These are phyloP conservation scores for Stenotaenia linearis DNA, from an alignment of 2,888 invertebrate species.

Conservation along the genomic window DNA sequence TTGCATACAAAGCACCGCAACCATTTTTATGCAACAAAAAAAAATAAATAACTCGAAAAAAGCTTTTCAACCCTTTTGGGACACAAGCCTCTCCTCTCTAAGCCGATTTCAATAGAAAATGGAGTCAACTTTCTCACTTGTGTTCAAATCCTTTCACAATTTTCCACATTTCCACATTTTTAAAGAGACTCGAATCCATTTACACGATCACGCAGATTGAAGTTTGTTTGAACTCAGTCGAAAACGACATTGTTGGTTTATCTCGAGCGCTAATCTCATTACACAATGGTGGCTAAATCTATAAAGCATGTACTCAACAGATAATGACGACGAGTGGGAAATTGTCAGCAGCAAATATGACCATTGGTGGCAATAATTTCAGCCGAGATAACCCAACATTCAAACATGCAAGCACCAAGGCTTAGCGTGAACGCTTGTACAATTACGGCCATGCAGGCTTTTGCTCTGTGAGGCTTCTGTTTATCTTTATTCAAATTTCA, in stretches of 20 bases:
- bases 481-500: not conserved
- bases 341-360: not conserved
- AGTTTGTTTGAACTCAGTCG: not conserved
- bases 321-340: conserved; percentile 9
- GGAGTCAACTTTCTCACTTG: too few relatives aligned
- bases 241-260: not conserved
- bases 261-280: not conserved
- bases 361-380: not conserved
- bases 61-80: too few relatives aligned
- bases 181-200: too few relatives aligned
- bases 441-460: not conserved
- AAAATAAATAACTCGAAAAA: too few relatives aligned
- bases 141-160: too few relatives aligned
- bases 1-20: too few relatives aligned
- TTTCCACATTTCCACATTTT: too few relatives aligned
- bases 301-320: not conserved
- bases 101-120: too few relatives aligned
- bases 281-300: not conserved
- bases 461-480: not conserved
- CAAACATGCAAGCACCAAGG: not conserved
- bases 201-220: too few relatives aligned
- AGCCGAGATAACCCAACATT: not conserved
- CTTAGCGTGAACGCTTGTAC: not conserved
- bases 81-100: too few relatives aligned
- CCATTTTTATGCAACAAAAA: too few relatives aligned